A percentile compares a stretch with the other conserved stretches of the same genome.
Conservation (phyloP, 2,888 invertebrate genomes). For the Morinoia aosen region DNA sequence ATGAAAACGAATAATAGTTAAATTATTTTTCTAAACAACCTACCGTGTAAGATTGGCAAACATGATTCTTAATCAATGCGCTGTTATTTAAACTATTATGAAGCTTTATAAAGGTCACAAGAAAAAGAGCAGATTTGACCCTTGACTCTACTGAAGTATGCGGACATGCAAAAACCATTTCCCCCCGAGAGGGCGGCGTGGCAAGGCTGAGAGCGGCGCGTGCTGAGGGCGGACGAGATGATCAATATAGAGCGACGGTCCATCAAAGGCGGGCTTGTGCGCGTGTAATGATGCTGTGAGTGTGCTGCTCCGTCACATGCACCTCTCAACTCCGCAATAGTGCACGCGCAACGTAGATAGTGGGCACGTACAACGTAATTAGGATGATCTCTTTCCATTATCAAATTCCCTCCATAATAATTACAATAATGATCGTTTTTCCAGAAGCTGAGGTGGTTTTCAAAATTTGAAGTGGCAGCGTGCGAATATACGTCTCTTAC, state of each 20-base stretch:
- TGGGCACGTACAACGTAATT: neutral
- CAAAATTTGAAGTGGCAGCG: neutral
- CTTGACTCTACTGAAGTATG: neutral
- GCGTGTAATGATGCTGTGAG: neutral
- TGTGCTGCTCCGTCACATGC: neutral
- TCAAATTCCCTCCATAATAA: neutral
- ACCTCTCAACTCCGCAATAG: neutral
- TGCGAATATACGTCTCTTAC: neutral
- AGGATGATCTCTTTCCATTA: neutral
- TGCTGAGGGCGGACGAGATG: neutral
- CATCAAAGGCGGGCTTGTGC: slow-evolving; percentile 12
- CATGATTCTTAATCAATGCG: neutral
- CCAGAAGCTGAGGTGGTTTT: too few relatives aligned
- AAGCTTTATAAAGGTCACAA: neutral
- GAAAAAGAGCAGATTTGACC: neutral
- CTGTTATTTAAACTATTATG: neutral
- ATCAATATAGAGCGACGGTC: neutral
- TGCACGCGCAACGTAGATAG: too few relatives aligned
- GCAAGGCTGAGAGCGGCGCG: neutral
- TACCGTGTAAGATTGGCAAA: neutral
- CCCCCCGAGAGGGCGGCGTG: neutral
- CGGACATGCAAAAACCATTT: neutral
- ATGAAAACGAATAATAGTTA: neutral
- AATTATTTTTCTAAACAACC: neutral
- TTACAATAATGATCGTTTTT: too few relatives aligned